phyloP scores from a whole-genome alignment of 1,140 invertebrate genomes.

The Goniozus legneri region DNA sequence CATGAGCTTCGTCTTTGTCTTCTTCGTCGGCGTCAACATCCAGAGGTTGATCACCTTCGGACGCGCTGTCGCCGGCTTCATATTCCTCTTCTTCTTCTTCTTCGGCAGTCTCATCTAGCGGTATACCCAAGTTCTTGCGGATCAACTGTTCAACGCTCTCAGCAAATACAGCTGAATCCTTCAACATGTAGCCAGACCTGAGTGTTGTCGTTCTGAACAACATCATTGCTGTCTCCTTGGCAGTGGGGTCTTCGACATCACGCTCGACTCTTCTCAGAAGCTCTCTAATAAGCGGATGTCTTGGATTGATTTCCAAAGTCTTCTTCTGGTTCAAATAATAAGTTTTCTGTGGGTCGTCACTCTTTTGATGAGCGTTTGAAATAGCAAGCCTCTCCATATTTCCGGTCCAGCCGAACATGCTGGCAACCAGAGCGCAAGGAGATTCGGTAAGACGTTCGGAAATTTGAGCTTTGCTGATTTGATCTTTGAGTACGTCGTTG shows the following conservation, averaged over 20 bases:
- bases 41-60: conserved; percentile 52
- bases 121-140: conserved; percentile 76
- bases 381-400: conserved; percentile 98
- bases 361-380: conserved; percentile 95
- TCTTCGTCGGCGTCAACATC: conserved; percentile 49
- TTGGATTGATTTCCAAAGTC: conserved; percentile 94
- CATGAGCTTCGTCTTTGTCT: conserved; percentile 34
- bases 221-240: conserved; percentile 85
- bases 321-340: conserved; percentile 98
- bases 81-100: conserved; percentile 57
- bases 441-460: conserved; percentile 90
- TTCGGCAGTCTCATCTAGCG: conserved; percentile 68
- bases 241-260: conserved; percentile 74
- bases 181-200: conserved; percentile 84
- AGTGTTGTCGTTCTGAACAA: conserved; percentile 94
- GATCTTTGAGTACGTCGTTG: conserved; percentile 81
- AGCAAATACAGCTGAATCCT: conserved; percentile 84
- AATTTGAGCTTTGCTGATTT: conserved; percentile 78
- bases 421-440: conserved; percentile 95
- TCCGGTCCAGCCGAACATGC: conserved; percentile 96
- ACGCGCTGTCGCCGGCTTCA: conserved; percentile 57
- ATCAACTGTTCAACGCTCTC: conserved; percentile 84
- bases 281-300: conserved; percentile 94
- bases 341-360: conserved; percentile 84
- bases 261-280: conserved; percentile 78